Evolutionary conservation across 2,888 invertebrate species (phyloP).

Genomic region (Nephrotoma guestfalica): DNA sequence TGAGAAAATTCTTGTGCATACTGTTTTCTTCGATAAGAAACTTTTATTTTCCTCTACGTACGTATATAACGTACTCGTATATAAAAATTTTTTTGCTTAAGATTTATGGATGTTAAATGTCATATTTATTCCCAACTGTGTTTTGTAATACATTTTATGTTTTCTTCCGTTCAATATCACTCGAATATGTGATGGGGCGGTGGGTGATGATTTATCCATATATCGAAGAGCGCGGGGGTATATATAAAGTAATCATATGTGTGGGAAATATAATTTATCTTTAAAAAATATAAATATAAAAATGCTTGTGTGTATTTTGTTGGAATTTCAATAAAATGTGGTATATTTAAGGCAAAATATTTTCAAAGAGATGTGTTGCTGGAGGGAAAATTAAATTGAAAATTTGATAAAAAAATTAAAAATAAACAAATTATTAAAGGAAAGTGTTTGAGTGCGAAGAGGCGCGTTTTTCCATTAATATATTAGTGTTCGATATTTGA

Average conservation of each 20-base stretch:
- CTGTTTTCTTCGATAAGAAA: not conserved
- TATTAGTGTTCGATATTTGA: too few species aligned
- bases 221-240: not conserved
- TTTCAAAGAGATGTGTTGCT: not conserved
- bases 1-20: not conserved
- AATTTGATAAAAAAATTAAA: not conserved
- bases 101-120: not conserved
- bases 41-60: not conserved
- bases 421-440: not conserved
- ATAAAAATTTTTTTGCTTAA: not conserved
- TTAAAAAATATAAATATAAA: not conserved
- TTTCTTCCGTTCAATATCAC: not conserved
- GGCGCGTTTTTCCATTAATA: too few species aligned
- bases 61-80: not conserved
- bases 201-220: not conserved
- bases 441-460: not conserved
- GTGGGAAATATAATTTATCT: not conserved
- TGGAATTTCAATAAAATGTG: not conserved
- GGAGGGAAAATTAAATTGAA: not conserved
- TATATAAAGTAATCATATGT: not conserved
- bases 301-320: not conserved
- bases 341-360: not conserved
- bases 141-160: not conserved
- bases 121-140: not conserved
- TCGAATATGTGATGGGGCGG: not conserved